A percentile compares a stretch with the other conserved stretches of the same genome.
phyloP scores from a whole-genome alignment of 1,140 invertebrate species.

The Sitobion miscanthi region DNA sequence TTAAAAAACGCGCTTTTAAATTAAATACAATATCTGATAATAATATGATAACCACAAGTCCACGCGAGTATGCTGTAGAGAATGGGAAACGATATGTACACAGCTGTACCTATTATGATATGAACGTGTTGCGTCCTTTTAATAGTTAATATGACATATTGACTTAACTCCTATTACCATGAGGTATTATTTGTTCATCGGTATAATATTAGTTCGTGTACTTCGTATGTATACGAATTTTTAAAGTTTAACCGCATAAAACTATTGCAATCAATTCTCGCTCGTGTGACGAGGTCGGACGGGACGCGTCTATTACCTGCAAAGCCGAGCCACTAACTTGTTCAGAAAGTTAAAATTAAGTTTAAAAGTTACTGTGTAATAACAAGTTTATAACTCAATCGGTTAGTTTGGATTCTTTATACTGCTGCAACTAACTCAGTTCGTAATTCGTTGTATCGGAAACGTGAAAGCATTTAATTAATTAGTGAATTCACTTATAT shows the following conservation, averaged over 20 bases:
- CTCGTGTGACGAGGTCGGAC: background rate
- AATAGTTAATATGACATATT: background rate
- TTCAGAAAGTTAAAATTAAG: conserved; percentile 10
- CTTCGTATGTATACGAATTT: background rate
- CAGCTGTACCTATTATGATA: background rate
- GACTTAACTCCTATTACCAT: background rate
- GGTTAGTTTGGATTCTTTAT: background rate
- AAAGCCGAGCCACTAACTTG: background rate
- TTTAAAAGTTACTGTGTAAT: background rate
- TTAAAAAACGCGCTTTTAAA: too few species aligned
- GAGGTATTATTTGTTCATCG: background rate
- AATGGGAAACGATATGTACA: background rate
- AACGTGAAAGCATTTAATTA: background rate
- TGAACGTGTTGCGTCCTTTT: background rate
- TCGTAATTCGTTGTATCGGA: background rate
- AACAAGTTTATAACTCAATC: conserved; percentile 4
- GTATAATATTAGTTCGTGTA: background rate
- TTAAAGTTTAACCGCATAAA: background rate
- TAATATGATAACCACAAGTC: background rate
- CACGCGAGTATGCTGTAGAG: background rate
- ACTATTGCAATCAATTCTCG: background rate
- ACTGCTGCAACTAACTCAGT: background rate
- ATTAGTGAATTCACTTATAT: background rate
- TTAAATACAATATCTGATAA: too few species aligned
- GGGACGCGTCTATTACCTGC: background rate